Percentiles rank a stretch among this genome's conserved stretches.
Evolutionary conservation across 2,797 vertebrate genomes (phyloP).

Genomic region (Lepidocolaptes lacrymiger): DNA sequence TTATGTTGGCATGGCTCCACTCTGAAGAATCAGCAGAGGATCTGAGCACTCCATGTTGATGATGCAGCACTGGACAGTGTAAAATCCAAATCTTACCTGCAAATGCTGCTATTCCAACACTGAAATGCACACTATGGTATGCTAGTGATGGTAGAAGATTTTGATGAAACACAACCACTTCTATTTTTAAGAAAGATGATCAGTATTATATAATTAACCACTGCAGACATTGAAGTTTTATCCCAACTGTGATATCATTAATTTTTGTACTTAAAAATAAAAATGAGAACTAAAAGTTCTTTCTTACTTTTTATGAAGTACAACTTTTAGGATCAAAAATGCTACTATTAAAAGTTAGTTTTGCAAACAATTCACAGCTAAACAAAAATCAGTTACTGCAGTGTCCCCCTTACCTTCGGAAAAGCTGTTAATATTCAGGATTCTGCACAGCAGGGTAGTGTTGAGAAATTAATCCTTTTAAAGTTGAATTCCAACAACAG

Average conservation of each 20-base stretch:
- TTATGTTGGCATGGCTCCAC: neutral
- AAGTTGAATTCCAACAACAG: constrained; percentile 62
- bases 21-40: neutral
- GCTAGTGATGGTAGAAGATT: neutral
- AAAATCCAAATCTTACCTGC: neutral
- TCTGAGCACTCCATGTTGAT: neutral
- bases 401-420: neutral
- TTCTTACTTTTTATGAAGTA: neutral
- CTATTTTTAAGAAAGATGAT: neutral
- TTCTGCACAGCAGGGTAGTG: neutral
- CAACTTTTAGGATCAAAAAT: neutral
- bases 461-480: constrained; percentile 61
- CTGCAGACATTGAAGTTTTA: neutral
- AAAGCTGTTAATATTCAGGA: constrained; percentile 16
- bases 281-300: neutral
- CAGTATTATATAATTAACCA: neutral
- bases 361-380: neutral
- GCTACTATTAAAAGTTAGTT: neutral
- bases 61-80: neutral
- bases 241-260: neutral
- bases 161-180: neutral
- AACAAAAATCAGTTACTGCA: neutral
- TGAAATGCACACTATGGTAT: accelerated
- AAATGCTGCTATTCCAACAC: neutral
- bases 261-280: neutral